Evolutionary conservation across 2,113 vertebrate species (phyloP).

Genomic region (Maccullochella peelii): DNA sequence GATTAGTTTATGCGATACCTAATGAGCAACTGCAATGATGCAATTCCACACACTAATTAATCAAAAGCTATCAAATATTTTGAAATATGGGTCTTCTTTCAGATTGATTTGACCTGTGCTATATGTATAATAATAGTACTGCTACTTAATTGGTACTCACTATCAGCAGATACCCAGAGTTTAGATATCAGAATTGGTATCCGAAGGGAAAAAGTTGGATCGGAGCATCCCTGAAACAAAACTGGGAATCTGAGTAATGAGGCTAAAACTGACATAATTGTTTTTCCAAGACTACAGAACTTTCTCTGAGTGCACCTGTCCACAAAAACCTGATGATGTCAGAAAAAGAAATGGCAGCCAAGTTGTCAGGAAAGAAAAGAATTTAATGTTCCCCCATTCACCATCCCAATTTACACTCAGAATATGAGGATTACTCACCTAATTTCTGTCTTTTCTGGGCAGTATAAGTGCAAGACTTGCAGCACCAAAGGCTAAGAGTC

Average conservation of each 20-base stretch:
- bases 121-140: not conserved
- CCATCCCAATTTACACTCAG: slow-evolving; percentile 19
- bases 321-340: not conserved
- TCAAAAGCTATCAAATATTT: not conserved
- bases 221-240: slow-evolving; percentile 8
- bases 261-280: slow-evolving; percentile 7
- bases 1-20: not conserved
- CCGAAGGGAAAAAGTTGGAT: not conserved
- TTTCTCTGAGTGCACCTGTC: slow-evolving; percentile 9
- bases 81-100: not conserved
- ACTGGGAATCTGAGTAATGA: not conserved
- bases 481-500: not conserved
- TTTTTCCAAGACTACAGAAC: not conserved
- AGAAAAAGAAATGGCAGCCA: slow-evolving; percentile 17
- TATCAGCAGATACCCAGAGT: not conserved
- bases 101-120: not conserved
- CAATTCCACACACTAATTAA: not conserved
- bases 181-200: not conserved
- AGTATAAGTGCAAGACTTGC: not conserved
- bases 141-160: not conserved
- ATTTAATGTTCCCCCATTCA: slow-evolving; percentile 15
- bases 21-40: not conserved
- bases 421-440: not conserved
- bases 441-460: not conserved
- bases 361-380: not conserved